Evolutionary conservation across 2,113 vertebrate genomes (phyloP).

Genomic region (Heptranchias perlo): DNA sequence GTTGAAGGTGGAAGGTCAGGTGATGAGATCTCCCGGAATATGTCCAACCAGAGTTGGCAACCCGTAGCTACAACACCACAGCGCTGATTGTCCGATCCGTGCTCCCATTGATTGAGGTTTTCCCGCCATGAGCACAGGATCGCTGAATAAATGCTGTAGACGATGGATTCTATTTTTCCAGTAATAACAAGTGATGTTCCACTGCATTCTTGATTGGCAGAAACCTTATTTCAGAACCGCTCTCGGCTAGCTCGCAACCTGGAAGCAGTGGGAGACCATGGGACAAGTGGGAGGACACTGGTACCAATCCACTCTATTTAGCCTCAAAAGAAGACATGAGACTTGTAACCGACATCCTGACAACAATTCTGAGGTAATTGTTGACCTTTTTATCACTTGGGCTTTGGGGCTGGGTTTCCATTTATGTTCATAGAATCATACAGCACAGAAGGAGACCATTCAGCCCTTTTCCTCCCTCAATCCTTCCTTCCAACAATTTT

Average conservation of each 20-base stretch:
- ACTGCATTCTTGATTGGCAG: not conserved
- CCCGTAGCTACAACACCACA: not conserved
- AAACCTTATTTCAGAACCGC: not conserved
- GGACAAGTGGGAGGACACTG: not conserved
- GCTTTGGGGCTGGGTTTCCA: not conserved
- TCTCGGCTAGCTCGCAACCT: not conserved
- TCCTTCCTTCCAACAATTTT: not conserved
- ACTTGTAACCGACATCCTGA: slow-evolving; percentile 53
- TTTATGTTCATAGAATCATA: not conserved
- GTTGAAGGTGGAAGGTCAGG: not conserved
- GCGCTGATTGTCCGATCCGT: not conserved
- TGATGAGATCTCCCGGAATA: not conserved
- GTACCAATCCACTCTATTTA: not conserved
- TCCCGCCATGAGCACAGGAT: not conserved
- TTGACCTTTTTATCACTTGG: not conserved
- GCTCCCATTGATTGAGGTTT: not conserved
- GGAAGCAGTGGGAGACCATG: not conserved
- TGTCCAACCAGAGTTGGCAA: not conserved
- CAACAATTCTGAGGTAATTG: slow-evolving; percentile 65
- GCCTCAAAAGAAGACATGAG: slow-evolving; percentile 54
- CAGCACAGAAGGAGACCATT: not conserved
- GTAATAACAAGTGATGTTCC: not conserved
- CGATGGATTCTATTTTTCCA: not conserved
- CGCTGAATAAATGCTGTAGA: not conserved
- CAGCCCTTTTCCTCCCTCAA: not conserved